Evolutionary conservation across 2,888 invertebrate species (phyloP), one percentile per base, ranked within the genome.

Genomic region (Notodonta dromedarius): DNA sequence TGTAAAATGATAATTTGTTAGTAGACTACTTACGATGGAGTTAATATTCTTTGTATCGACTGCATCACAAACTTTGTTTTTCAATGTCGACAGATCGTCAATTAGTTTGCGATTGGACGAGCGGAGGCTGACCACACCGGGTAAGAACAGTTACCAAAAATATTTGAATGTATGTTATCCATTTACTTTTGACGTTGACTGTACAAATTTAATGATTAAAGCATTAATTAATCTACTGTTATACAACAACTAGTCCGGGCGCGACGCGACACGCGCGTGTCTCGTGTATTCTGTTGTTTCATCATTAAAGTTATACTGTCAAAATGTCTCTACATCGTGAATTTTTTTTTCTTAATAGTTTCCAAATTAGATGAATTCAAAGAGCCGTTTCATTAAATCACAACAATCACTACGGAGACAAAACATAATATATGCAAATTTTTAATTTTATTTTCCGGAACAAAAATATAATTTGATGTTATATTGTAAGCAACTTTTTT

Each of bases 171-270:
- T 8, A 42, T 46, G 46, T n/a, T 5, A 4, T 46, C 9, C 42
- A 42, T 4, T 42, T n/a, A 46, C 46, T 46, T 46, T 12, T 9
- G 42, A 42, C 3, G 42, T 42, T 42, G 42, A 42, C 42, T 48
- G 48, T 48, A 14, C 16, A 14, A 74, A 78, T 78, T 74, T 74
- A 78, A 77, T 77, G 73, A 73, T 80, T 78, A 78, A 87, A 86
- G 85, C 83, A 80, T 78, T 73, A 77, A 81, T 80, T 80, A 83
- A 75, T 76, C 82, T 83, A 87, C 71, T 75, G 82, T 84, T 84
- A 83, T 84, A 87, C 84, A 86, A 86, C 77, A 69, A 80, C 70
- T 74, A 62, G 59, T 65, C 61, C 74, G 75, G 69, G 69, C 53
- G 70, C 72, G 13, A 14, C 12, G n/a, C 44, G 13, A 14, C 12